A percentile compares a stretch with the other conserved stretches of the same genome.
phyloP scores from a whole-genome alignment of 2,113 vertebrate species.

The Apodemus speciosus region DNA sequence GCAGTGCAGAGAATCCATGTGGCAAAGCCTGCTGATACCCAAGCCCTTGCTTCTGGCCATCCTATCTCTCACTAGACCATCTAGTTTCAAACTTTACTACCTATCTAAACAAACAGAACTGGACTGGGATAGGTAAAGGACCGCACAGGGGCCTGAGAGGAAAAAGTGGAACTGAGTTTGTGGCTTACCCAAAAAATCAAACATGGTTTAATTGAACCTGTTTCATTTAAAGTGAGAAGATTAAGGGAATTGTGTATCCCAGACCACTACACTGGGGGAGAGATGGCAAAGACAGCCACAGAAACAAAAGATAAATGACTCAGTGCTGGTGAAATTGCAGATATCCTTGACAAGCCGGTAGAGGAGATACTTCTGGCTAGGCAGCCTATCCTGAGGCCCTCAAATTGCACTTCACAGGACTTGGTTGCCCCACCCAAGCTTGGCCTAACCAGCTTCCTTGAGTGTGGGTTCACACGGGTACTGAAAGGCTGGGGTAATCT shows the following conservation, averaged over 20 bases:
- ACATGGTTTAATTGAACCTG: neutral
- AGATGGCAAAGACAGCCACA: rapidly evolving
- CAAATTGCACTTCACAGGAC: neutral
- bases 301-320: slow-evolving; percentile 15
- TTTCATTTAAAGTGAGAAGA: neutral
- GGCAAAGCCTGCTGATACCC: neutral
- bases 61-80: neutral
- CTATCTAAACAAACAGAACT: neutral
- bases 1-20: neutral
- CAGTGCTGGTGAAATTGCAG: neutral
- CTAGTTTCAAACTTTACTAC: neutral
- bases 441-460: neutral
- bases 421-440: slow-evolving; percentile 25
- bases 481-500: neutral
- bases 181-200: neutral
- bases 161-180: neutral
- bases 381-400: slow-evolving; percentile 32
- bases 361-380: slow-evolving; percentile 41
- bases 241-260: neutral
- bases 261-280: neutral
- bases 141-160: neutral
- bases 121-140: neutral
- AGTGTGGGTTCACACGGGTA: neutral
- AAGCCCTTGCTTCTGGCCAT: no score
- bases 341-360: neutral